Conservation (phyloP, 2,888 invertebrate genomes). For the Coecobrya sp. region DNA sequence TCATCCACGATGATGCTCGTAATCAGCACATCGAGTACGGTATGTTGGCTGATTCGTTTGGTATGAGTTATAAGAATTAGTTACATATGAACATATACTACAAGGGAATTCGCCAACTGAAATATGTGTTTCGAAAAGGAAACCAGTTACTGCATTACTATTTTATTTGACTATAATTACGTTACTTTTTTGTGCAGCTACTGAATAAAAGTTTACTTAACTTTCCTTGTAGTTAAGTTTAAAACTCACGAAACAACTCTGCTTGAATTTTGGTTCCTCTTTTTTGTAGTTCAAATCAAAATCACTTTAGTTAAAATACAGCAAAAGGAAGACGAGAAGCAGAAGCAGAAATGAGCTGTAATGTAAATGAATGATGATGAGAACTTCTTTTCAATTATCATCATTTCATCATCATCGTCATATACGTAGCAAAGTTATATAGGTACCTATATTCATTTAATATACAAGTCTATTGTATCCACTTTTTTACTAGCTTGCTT, state of each 20-base stretch:
- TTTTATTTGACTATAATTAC: conserved; percentile 50
- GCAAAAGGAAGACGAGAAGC: conserved; percentile 11
- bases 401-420: conserved; percentile 54
- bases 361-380: conserved; percentile 48
- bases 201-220: conserved; percentile 33
- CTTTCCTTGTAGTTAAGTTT: conserved; percentile 45
- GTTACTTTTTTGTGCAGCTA: conserved; percentile 1
- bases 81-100: background rate
- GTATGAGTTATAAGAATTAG: background rate
- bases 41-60: background rate
- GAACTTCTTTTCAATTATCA: conserved; percentile 71
- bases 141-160: conserved; percentile 73
- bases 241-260: conserved; percentile 70
- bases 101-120: conserved; percentile 44
- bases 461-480: conserved; percentile 47
- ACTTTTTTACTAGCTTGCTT: conserved; percentile 65
- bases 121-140: conserved; percentile 61
- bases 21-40: conserved; percentile 40
- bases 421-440: background rate
- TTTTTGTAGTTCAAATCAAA: conserved; percentile 55
- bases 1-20: conserved; percentile 2
- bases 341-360: background rate
- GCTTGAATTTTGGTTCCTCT: conserved; percentile 35
- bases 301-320: conserved; percentile 51
- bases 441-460: background rate